Evolutionary conservation across 2,888 invertebrate genomes (phyloP), one percentile per base, ranked within the genome.

Genomic region (Ctena decussata): DNA sequence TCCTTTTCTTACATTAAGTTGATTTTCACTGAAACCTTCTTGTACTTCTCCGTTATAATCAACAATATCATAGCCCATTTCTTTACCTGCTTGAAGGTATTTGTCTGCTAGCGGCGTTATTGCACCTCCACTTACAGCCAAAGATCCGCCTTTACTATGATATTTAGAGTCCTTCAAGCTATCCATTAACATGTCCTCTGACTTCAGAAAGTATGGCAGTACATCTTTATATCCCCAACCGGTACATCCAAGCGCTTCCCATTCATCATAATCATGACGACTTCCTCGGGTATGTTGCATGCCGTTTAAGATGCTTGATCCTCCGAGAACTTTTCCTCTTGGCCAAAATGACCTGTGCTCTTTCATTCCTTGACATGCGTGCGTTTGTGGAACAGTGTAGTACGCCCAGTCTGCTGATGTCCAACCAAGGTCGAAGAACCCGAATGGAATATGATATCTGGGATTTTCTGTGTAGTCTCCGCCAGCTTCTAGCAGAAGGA

Each of bases 181-280:
- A 21, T 78, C 79, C 18, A 87, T 85, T 30, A 44, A 24, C 39
- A 87, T 85, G 57, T 85, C 87, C 44, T 87, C 87, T 5, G 83
- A 87, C 69, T 87, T 87, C 21, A 87, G 46, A 35, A 87, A 87
- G 69, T 87, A 87, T 30, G 87, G 87, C 32, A 87, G 69, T 0
- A 87, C 85, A 77, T 87, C 87, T 71, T 85, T 60, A 49, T 76
- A 87, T 32, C 83, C 74, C 87, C 87, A 87, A 15, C 87, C 87
- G 1, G 53, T 75, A 27, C 81, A 78, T 0, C 87, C 87, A 35
- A 72, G 53, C 24, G 77, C 60, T 65, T 60, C 87, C 87, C 85
- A 87, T 53, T 87, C 83, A 49, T 85, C 82, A 18, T 46, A 46
- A 49, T 87, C 84, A 69, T 84, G 53, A 15, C 70, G 79, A 46